Evolutionary conservation across 2,888 invertebrate species (phyloP), one percentile per base, ranked within the genome.

Genomic region (Caenorhabditis wallacei): DNA sequence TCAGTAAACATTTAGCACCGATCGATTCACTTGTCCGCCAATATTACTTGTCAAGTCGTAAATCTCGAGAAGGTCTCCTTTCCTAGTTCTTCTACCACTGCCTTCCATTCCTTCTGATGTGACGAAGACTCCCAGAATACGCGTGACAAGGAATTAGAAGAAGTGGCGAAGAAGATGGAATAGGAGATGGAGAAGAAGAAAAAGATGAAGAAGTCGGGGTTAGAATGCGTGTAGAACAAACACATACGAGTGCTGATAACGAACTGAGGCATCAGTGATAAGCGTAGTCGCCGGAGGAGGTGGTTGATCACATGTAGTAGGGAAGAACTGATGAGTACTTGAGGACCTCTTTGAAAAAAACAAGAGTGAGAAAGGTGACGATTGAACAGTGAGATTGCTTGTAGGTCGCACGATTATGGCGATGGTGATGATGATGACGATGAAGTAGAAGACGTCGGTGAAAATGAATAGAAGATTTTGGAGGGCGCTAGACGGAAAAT

Each of bases 141-240:
- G 68, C 76, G 68, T 76, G 76, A 76, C 76, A 68, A 68, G 76
- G 61, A 76, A 68, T 76, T 76, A 76, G 76, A 76, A 76, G 76
- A 68, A 68, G 76, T 61, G 68, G 59, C 22, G 76, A 53, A 53
- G 68, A 76, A 61, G 76, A 61, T 53, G 68, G 30, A 76, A 43
- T 43, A 56, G 56, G 53, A 68, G 53, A 66, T 35, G 66, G 51
- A 66, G 37, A 66, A 66, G 20, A 37, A 37, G 53, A 66, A 53
- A 43, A 57, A 26, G 54, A 56, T 56, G 68, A 69, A 76, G 68
- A 59, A 66, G 74, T 63, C 53, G 63, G 66, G 75, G 76, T 68
- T 68, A 76, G 76, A 76, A 76, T 69, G 76, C 76, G 76, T 76
- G 68, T 76, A 76, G 68, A 76, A 76, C 76, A 76, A 76, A 76